Conservation (phyloP, 2,797 vertebrate species). For the Octomys mimax region DNA sequence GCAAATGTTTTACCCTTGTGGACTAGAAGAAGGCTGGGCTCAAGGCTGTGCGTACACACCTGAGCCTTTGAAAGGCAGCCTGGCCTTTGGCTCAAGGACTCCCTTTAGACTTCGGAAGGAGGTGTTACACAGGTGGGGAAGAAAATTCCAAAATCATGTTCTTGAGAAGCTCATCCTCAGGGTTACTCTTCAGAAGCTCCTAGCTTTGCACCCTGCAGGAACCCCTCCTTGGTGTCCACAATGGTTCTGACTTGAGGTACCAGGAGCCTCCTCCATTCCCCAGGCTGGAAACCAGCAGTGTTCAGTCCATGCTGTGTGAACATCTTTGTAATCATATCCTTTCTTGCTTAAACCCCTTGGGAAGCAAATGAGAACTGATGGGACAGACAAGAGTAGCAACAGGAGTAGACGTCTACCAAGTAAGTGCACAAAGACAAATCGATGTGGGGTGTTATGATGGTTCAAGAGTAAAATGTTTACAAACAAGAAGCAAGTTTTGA, state of each 20-base stretch:
- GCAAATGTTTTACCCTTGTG: not conserved
- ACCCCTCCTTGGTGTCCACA: not conserved
- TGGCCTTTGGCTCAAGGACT: not conserved
- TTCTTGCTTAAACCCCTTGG: not conserved
- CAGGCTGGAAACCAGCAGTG: not conserved
- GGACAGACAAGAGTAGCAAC: not conserved
- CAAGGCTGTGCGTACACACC: not conserved
- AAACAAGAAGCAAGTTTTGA: constrained; percentile 8
- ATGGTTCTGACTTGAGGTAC: not conserved
- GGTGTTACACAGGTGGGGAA: not conserved
- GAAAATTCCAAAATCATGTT: constrained; percentile 29
- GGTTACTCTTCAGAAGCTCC: not conserved
- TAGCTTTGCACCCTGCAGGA: not conserved
- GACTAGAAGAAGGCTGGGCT: not conserved
- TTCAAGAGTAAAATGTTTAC: constrained; percentile 54
- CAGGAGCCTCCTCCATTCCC: not conserved
- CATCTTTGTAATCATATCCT: not conserved
- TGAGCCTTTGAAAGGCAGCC: not conserved
- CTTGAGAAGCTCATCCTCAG: not conserved
- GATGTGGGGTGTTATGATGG: not conserved
- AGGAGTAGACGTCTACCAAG: not conserved
- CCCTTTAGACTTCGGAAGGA: not conserved
- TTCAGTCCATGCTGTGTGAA: not conserved
- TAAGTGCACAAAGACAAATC: constrained; percentile 5
- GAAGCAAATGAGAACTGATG: not conserved